Evolutionary conservation across 2,797 vertebrate species (phyloP), one percentile per base, ranked within the genome.

Genomic region (Remorina albescens): DNA sequence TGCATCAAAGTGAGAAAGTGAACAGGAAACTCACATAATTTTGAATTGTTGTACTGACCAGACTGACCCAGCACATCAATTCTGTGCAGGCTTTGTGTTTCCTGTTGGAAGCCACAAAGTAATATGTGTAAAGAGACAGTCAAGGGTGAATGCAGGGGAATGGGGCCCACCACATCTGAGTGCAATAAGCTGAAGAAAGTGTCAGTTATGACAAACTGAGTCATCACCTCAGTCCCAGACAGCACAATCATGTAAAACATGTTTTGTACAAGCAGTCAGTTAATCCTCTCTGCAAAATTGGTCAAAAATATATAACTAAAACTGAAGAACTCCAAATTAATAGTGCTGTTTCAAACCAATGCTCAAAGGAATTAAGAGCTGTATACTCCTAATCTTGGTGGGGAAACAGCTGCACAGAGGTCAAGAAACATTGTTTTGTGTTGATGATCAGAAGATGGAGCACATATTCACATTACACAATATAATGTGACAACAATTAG

Each of bases 1-100:
- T 47, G 23, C n/a, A 47, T 26, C 63, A 63, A 71, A 80, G 54
- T 44, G 25, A 74, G 32, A 34, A 74, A 54, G 8, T 16, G 26
- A 11, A 62, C 23, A n/a, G 42, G 37, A 21, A 36, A 50, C 21
- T 12, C 58, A n/a, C n/a, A n/a, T 41, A 30, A 37, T 19, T 10
- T 10, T 54, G 25, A 63, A 23, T 53, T 10, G 18, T 47, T 67
- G 54, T 53, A 49, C 4, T 67, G 58, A 37, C 8, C 1, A 56
- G 39, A 23, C 30, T 47, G 9, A n/a, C n/a, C n/a, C n/a, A 2
- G n/a, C 11, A n/a, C 10, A 59, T 1, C 4, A 11, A 42, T 34
- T 61, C 32, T 63, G 41, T 16, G 2, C n/a, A 0, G 1, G 1
- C 1, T 67, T 26, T 16, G 2, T 28, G 32, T 4, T 3, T 51